Base-by-base conservation (phyloP, 2,113 vertebrate species). In the Paradisaea rubra region DNA sequence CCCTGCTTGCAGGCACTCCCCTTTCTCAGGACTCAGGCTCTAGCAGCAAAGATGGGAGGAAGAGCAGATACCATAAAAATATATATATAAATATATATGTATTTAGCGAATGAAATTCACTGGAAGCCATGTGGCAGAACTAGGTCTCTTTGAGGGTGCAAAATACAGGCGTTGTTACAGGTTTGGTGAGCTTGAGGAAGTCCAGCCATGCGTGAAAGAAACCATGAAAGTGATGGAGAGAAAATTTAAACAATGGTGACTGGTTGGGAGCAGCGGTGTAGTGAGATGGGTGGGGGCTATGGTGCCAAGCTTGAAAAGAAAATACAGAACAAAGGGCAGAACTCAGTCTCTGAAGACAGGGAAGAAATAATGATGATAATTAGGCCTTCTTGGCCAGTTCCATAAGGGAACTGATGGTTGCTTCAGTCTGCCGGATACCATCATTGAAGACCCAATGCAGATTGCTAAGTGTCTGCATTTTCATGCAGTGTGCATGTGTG, bases 171-270 rank as follows among this genome's bases (percentile, higher is more conserved):
- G 3, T 47, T 3, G 17, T 76, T 82, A 56, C 24, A 70, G 85
- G 73, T 72, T 94, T 1, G 0, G 6, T 92, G 91, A 91, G 81
- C 87, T 92, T 91, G 89, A 74, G 77, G 44, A 70, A 54, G 37
- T n/a, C 53, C 50, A 87, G 21, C 59, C 81, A 39, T 42, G 89
- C 9, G 0, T 95, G 91, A 91, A 89, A 88, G 70, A 73, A 91
- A 54, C 54, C 35, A 10, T 35, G 81, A 65, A 87, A 59, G 63
- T 92, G 86, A 94, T 88, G 82, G 94, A 94, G 71, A 84, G 89
- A 45, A 91, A 82, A 82, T 65, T 20, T 94, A 91, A 95, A 15
- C 63, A 33, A 10, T 28, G 35, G 16, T 85, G 95, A 92, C 89
- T 76, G 50, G 66, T 31, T 72, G 42, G 63, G 78, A 92, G 66